These are phyloP conservation scores for Nothura maculosa DNA, from an alignment of 2,797 vertebrate genomes.

Conservation along the genomic window DNA sequence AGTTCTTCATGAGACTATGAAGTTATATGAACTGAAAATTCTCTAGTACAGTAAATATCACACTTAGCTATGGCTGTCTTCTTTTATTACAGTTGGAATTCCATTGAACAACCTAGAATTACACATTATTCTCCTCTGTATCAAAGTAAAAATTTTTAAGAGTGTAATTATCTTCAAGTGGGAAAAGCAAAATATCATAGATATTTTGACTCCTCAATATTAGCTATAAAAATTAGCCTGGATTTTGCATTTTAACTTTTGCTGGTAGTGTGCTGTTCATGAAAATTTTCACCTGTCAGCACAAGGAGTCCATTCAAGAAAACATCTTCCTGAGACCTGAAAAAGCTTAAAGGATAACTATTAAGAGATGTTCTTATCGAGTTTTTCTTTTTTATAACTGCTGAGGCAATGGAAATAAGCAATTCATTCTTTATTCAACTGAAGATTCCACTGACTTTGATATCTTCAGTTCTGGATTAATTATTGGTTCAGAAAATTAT, in stretches of 20 bases:
- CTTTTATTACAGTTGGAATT: background rate
- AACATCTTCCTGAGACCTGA: background rate
- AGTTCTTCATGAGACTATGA: background rate
- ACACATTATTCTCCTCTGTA: background rate
- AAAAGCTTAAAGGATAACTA: background rate
- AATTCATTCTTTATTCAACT: background rate
- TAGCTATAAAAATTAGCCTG: fast-evolving
- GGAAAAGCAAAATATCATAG: background rate
- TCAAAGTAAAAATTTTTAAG: background rate
- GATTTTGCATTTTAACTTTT: background rate
- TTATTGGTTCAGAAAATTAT: background rate
- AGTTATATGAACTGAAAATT: background rate
- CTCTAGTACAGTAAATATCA: background rate
- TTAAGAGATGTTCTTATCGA: background rate
- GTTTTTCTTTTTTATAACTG: background rate
- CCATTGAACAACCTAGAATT: background rate
- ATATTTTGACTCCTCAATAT: background rate
- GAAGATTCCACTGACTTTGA: background rate
- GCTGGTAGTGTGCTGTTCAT: background rate
- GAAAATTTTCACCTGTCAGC: background rate
- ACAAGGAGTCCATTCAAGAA: fast-evolving
- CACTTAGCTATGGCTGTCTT: background rate
- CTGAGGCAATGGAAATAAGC: background rate
- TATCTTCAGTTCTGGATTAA: background rate
- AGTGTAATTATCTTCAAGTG: background rate